phyloP scores from a whole-genome alignment of 2,888 invertebrate species.

The Cheilosia vernalis region DNA sequence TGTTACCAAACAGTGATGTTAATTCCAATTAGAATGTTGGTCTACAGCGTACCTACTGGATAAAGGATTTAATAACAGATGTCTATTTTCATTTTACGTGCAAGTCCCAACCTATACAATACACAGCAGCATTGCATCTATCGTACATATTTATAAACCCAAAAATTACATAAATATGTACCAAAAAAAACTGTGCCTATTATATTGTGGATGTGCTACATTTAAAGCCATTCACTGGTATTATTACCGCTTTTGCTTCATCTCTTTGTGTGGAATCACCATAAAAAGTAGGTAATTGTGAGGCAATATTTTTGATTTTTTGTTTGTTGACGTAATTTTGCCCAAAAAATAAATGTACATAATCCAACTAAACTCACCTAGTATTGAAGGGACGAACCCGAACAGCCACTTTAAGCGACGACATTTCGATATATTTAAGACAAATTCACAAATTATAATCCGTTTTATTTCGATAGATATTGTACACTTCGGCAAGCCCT shows the following conservation, averaged over 20 bases:
- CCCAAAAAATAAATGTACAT: slow-evolving; percentile 20
- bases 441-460: background rate
- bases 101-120: too few species aligned
- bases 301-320: slow-evolving; percentile 29
- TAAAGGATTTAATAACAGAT: too few species aligned
- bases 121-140: too few species aligned
- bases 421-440: slow-evolving; percentile 85
- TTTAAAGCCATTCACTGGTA: slow-evolving; percentile 26
- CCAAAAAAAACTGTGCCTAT: background rate
- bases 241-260: slow-evolving; percentile 49
- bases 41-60: too few species aligned
- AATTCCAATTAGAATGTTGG: too few species aligned
- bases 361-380: slow-evolving; percentile 85
- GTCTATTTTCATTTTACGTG: background rate
- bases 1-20: too few species aligned
- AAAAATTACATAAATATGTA: slow-evolving; percentile 50
- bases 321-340: slow-evolving; percentile 69
- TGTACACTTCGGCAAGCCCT: slow-evolving; percentile 37
- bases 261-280: slow-evolving; percentile 56
- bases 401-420: slow-evolving; percentile 96
- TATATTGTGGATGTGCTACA: slow-evolving; percentile 9
- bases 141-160: too few species aligned
- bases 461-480: slow-evolving; percentile 7
- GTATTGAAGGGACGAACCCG: slow-evolving; percentile 95
- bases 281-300: slow-evolving; percentile 11